Base-by-base conservation (phyloP, 2,888 invertebrate genomes). In the Margaritifera margaritifera region DNA sequence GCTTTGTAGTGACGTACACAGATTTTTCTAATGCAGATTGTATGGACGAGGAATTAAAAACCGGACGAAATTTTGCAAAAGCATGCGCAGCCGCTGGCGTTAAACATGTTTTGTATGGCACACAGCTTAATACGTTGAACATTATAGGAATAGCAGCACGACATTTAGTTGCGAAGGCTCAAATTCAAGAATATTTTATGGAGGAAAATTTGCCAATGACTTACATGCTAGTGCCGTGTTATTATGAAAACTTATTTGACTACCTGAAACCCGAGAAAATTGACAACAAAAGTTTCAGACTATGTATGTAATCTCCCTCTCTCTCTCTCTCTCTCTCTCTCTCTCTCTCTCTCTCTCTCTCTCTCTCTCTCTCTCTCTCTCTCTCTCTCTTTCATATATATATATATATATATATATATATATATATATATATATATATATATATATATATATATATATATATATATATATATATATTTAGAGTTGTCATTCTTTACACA, bases 101-200 rank as follows among this genome's bases (percentile, higher is more conserved):
- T 50, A 65, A 72, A 2, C 87, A 87, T 64, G 83, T 87, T 11
- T 74, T 87, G 11, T 86, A 81, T 72, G 83, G 84, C 74, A 87
- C 87, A 22, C 84, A 87, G 68, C 75, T 86, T 27, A 80, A 85
- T 69, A 84, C 86, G 1, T 77, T 81, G 51, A 64, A 77, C 42
- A 78, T 84, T n/a, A 79, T 80, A 24, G 85, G 86, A 1, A 76
- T 85, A 18, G 74, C 81, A 67, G 86, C 82, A 6, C 77, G 84
- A 4, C 86, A 87, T 72, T 78, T 87, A 69, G 87, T 86, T 64
- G 84, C 87, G 24, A 88, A 88, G 77, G 86, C 87, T 4, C 81
- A 82, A 66, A 77, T 84, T 24, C 84, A 85, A 62, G 80, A 78
- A 5, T 84, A 85, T 74, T 82, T 87, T 80, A 78, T 73, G 61